phyloP scores from a whole-genome alignment of 2,797 vertebrate species.

The Poeciliopsis turneri region DNA sequence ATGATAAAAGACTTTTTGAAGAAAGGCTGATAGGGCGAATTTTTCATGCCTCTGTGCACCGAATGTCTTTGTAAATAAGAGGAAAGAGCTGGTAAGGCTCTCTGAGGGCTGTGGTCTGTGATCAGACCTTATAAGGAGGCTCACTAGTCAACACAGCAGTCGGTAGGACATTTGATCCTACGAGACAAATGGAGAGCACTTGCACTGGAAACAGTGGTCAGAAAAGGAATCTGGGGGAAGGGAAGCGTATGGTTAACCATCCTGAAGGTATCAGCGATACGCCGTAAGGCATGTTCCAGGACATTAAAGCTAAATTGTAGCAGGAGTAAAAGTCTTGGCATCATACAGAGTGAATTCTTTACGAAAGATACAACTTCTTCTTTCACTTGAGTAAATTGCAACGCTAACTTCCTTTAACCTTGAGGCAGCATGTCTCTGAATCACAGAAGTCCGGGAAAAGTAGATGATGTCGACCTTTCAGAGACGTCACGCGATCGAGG shows the following conservation, averaged over 20 bases:
- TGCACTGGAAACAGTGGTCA: slow-evolving; percentile 70
- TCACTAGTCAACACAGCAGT: slow-evolving; percentile 66
- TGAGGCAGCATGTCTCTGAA: slow-evolving; percentile 47
- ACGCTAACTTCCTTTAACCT: slow-evolving; percentile 29
- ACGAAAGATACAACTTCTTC: slow-evolving; percentile 7
- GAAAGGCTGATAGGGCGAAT: slow-evolving; percentile 49
- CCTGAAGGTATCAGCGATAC: slow-evolving; percentile 44
- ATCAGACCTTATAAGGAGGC: slow-evolving; percentile 82
- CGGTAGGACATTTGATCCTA: slow-evolving; percentile 75
- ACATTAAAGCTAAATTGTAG: slow-evolving; percentile 22
- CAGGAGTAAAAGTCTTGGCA: slow-evolving; percentile 17
- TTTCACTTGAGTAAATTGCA: slow-evolving; percentile 14
- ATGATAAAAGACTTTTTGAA: slow-evolving; percentile 44
- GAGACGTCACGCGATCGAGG: slow-evolving; percentile 57
- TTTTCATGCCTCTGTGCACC: slow-evolving; percentile 68
- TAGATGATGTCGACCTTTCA: slow-evolving; percentile 44
- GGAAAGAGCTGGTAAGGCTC: slow-evolving; percentile 68
- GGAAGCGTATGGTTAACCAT: slow-evolving; percentile 52
- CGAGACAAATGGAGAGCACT: slow-evolving; percentile 79
- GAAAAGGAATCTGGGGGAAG: slow-evolving; percentile 44
- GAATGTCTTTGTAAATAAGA: slow-evolving; percentile 74
- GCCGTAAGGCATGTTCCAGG: slow-evolving; percentile 38
- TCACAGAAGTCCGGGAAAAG: slow-evolving; percentile 49
- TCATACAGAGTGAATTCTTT: not conserved
- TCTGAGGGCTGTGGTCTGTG: slow-evolving; percentile 68